These are phyloP conservation scores for crab-eating macaque (Macaca fascicularis) DNA, from an alignment of 2,113 vertebrate species.

Conservation along the genomic window DNA sequence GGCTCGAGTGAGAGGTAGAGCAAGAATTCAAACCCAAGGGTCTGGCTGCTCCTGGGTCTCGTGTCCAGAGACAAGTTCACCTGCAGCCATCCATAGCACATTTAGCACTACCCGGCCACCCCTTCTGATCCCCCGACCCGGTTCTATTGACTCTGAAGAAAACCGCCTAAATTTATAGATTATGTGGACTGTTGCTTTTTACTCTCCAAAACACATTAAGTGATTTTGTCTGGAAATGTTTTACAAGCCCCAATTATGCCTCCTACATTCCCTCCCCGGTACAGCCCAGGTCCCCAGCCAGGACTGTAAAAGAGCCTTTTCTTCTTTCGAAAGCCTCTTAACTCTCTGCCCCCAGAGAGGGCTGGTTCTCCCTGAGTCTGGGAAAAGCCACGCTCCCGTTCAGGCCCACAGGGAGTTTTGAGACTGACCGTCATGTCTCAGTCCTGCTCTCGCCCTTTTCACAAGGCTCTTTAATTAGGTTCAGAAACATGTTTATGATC, in stretches of 20 bases:
- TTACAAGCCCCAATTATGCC: constrained; percentile 75
- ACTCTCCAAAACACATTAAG: constrained; percentile 70
- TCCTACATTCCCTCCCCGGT: constrained; percentile 52
- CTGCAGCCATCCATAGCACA: fast-evolving
- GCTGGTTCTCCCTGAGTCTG: constrained; percentile 49
- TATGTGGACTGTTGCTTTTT: constrained; percentile 72
- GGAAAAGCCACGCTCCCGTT: constrained; percentile 68
- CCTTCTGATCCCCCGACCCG: not conserved
- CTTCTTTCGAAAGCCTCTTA: constrained; percentile 71
- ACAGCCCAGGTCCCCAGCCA: constrained; percentile 53
- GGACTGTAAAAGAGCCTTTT: constrained; percentile 73
- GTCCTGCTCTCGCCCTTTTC: constrained; percentile 49
- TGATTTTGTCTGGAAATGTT: constrained; percentile 77
- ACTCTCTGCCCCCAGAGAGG: constrained; percentile 55
- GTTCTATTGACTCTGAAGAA: not conserved
- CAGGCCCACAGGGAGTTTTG: constrained; percentile 59
- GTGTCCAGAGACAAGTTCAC: not conserved
- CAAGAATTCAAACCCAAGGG: not conserved
- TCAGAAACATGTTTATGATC: constrained; percentile 77
- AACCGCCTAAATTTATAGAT: constrained; percentile 55
- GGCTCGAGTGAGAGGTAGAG: fast-evolving
- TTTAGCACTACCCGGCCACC: not conserved
- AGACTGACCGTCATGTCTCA: constrained; percentile 66
- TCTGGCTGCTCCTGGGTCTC: not conserved
- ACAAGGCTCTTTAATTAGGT: constrained; percentile 75